phyloP scores from a whole-genome alignment of 2,888 invertebrate species.

The Xestia xanthographa region DNA sequence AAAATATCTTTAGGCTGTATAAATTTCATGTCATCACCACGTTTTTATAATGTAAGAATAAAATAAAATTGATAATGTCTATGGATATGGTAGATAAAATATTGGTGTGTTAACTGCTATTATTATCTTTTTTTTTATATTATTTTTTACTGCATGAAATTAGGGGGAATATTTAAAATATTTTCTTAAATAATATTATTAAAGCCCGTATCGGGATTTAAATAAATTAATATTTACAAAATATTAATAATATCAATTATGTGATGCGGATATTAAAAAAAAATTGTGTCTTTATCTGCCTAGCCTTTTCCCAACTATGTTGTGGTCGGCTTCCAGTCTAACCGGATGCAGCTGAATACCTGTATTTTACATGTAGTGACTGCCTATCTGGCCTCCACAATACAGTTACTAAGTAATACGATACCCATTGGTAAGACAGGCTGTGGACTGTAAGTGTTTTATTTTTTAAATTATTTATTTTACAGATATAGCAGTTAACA shows the following conservation, averaged over 20 bases:
- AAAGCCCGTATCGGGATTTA: slow-evolving; percentile 19
- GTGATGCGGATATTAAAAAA: neutral
- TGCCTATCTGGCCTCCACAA: neutral
- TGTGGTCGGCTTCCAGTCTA: neutral
- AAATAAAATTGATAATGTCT: slow-evolving; percentile 41
- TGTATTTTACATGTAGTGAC: neutral
- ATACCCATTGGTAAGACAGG: no score
- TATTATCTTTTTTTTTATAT: neutral
- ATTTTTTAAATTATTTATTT: neutral
- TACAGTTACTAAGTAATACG: neutral
- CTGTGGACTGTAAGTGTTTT: no score
- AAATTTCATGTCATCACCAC: slow-evolving; percentile 52
- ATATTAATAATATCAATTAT: neutral
- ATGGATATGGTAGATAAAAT: slow-evolving; percentile 43
- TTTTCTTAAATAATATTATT: neutral
- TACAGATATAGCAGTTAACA: slow-evolving; percentile 34
- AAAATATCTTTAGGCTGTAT: slow-evolving; percentile 49
- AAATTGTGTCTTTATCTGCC: neutral
- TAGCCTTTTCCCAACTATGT: neutral
- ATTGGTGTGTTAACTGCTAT: slow-evolving; percentile 48
- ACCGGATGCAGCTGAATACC: neutral
- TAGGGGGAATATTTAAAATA: neutral
- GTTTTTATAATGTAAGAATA: slow-evolving; percentile 34
- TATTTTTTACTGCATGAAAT: neutral
- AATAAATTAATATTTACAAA: neutral